Base-by-base conservation (phyloP, 2,888 invertebrate genomes). In the Torymus tubicola region DNA sequence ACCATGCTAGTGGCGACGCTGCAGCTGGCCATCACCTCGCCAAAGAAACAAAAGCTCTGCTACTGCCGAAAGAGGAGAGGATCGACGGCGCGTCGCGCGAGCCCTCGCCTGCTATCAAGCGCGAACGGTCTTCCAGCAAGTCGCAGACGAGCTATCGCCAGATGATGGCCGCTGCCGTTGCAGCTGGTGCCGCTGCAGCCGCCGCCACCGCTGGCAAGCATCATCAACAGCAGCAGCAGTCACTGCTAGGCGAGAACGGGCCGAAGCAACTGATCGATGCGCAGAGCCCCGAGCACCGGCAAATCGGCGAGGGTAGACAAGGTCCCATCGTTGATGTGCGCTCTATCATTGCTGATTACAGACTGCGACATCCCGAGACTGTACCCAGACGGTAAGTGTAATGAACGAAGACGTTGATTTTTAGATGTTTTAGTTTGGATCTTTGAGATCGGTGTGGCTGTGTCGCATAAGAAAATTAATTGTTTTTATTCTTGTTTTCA, bases 321-420 rank as follows among this genome's bases (percentile, higher is more conserved):
- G 95, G 96, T 0, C 94, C 95, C 0, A 95, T 95, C n/a, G 93
- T 96, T 80, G 96, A 96, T 88, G 96, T 96, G 0, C 94, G 95
- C 88, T 95, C 96, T 4, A 95, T 96, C 77, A 96, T 96, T 86
- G 96, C 96, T 0, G 96, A 96, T 88, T 95, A 95, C 87, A 93
- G 96, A 84, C 94, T 95, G 83, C 92, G 95, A 84, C 95, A 96
- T 90, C 95, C 96, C 0, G 95, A 96, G 84, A 92, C 94, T 4
- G 94, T 95, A 0, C 95, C 95, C 0, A 91, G 95, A 84, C 92
- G 95, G 87, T 90, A 84, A 84, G 73, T 76, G 8, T 42, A 42
- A 42, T 5, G 42, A 42, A 42, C 42, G 8, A 42, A 5, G 42
- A 42, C 42, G 42, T 8, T 42, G 42, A 42, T 8, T 42, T 42